Percentiles rank a stretch among this genome's conserved stretches.
phyloP scores from a whole-genome alignment of 2,888 invertebrate species.

The Uropetala carovei region DNA sequence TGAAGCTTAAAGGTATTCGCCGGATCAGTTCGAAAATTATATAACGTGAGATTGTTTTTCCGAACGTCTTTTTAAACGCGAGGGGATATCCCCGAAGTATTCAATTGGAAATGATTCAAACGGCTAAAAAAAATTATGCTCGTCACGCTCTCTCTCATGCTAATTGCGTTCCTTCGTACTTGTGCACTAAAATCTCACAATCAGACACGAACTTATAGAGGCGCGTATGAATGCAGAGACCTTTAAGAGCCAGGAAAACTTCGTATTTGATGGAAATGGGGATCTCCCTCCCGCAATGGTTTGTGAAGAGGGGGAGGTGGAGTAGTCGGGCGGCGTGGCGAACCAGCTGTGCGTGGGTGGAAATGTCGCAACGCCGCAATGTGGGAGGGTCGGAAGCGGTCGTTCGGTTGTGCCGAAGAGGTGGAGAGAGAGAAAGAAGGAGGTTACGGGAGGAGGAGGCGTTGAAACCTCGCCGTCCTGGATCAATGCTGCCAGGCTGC shows the following conservation, averaged over 20 bases:
- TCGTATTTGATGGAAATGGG: constrained; percentile 52
- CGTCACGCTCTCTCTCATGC: background rate
- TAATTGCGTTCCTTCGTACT: background rate
- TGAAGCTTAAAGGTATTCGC: too few relatives aligned
- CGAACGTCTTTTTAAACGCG: too few relatives aligned
- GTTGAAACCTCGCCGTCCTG: constrained; percentile 53
- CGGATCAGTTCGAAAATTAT: too few relatives aligned
- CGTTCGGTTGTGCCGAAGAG: constrained; percentile 58
- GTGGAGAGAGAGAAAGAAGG: constrained; percentile 20
- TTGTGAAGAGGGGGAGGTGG: background rate
- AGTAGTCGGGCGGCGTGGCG: constrained; percentile 38
- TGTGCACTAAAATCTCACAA: background rate
- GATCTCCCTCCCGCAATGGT: background rate
- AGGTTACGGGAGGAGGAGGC: constrained; percentile 5
- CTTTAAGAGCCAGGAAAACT: constrained; percentile 45
- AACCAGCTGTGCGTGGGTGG: constrained; percentile 63
- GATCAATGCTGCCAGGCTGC: constrained; percentile 60
- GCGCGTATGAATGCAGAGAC: constrained; percentile 43
- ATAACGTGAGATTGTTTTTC: too few relatives aligned
- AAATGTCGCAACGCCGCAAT: constrained; percentile 61
- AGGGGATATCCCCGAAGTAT: background rate
- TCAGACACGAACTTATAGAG: background rate
- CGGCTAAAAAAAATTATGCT: background rate
- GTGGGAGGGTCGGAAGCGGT: constrained; percentile 63
- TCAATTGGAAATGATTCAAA: background rate